Base-by-base conservation (phyloP, 2,797 vertebrate genomes). In the Tenualosa thibaudeaui region DNA sequence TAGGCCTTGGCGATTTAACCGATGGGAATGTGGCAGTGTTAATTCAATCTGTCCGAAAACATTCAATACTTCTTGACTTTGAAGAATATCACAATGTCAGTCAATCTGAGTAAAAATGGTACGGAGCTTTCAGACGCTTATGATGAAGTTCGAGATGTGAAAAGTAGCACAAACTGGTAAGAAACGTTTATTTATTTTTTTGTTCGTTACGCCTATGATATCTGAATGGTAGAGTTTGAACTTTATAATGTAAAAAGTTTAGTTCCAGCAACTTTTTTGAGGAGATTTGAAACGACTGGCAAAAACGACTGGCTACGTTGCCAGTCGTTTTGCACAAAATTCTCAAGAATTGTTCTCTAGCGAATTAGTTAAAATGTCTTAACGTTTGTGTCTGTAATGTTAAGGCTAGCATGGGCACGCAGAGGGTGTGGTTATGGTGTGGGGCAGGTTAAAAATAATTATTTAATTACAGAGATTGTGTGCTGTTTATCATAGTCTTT, bases 101-200 rank as follows among this genome's bases (percentile, higher is more conserved):
- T 95, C 60, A 97, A 97, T 90, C 89, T 98, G 90, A 97, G 96
- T 89, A 97, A 96, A 90, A 97, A 98, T 2, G 96, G 97, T 3
- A 83, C 90, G 0, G 94, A 91, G 0, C 94, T 98, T 87, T 94
- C 93, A 90, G 95, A 94, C 0, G 96, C 96, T 37, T 98, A 98
- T 58, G 89, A 91, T 81, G 94, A 95, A 0, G 97, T 98, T 84
- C 93, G 97, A 92, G 93, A 94, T 49, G 91, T 90, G 24, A 96
- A 91, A 84, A 93, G 91, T 2, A 88, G 89, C 37, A 97, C 95
- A 0, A 93, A 98, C 95, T 98, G 97, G 97, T 98, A 90, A 93
- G 94, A 87, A 88, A 81, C 12, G 1, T 31, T 31, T 37, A 31
- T 31, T 56, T 56, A 5, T 5, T 56, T 56, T 22, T 19, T 22